These are phyloP conservation scores for Podotricha telesiphe DNA, from an alignment of 2,888 invertebrate species.

Conservation along the genomic window DNA sequence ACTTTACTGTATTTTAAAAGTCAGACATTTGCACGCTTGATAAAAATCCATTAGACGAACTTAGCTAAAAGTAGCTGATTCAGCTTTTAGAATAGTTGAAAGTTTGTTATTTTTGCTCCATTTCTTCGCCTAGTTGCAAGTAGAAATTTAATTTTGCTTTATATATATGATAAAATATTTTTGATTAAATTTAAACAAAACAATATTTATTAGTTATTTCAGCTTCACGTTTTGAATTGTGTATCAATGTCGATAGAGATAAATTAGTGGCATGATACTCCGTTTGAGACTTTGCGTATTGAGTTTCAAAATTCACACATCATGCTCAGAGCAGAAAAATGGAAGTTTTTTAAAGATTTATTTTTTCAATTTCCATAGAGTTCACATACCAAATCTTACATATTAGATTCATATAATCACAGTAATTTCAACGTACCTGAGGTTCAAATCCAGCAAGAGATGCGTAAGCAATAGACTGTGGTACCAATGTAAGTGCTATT, in stretches of 20 bases:
- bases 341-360: too few relatives aligned
- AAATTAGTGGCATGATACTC: too few relatives aligned
- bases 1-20: constrained; percentile 40
- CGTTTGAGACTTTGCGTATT: too few relatives aligned
- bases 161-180: neutral
- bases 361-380: too few relatives aligned
- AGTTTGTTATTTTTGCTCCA: constrained; percentile 33
- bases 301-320: too few relatives aligned
- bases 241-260: too few relatives aligned
- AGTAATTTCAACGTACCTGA: constrained; percentile 16
- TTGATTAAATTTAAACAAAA: neutral
- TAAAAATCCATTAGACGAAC: constrained; percentile 46
- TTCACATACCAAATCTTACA: too few relatives aligned
- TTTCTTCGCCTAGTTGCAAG: neutral
- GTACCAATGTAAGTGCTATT: constrained; percentile 90
- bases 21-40: constrained; percentile 40
- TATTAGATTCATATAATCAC: neutral
- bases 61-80: constrained; percentile 43
- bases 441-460: constrained; percentile 86
- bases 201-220: too few relatives aligned
- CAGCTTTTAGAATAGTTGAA: constrained; percentile 41
- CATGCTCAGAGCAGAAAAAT: too few relatives aligned
- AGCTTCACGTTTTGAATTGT: too few relatives aligned
- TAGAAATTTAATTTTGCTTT: neutral
- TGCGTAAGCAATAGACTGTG: constrained; percentile 91